Percentiles rank a stretch among this genome's conserved stretches.
phyloP scores from a whole-genome alignment of 1,140 invertebrate genomes.

The Eciton burchellii region DNA sequence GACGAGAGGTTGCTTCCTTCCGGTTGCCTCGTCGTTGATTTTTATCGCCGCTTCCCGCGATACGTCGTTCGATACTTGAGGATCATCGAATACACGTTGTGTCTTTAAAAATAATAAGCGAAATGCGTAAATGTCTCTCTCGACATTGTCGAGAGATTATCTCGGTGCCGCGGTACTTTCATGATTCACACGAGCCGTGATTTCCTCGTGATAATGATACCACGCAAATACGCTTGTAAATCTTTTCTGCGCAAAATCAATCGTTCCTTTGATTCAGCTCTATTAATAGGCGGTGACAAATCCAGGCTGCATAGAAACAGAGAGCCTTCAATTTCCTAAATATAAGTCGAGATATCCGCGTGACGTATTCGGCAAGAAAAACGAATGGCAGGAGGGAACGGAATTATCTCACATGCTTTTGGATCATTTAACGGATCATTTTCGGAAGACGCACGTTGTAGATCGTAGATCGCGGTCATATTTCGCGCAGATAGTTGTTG shows the following conservation, averaged over 20 bases:
- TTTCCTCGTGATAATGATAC: not conserved
- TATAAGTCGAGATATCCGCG: constrained; percentile 33
- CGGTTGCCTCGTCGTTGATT: not conserved
- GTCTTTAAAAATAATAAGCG: constrained; percentile 8
- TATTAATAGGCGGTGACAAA: constrained; percentile 64
- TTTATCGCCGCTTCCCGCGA: not conserved
- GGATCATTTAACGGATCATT: not conserved
- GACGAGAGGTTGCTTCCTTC: constrained; percentile 40
- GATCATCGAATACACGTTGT: not conserved
- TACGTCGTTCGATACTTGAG: not conserved
- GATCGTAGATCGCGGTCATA: too few species aligned
- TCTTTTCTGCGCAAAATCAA: constrained; percentile 8
- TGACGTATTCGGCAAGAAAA: constrained; percentile 3
- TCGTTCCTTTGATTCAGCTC: constrained; percentile 11
- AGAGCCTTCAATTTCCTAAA: constrained; percentile 31
- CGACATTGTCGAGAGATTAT: not conserved
- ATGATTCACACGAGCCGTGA: not conserved
- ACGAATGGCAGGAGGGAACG: not conserved
- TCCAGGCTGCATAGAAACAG: not conserved
- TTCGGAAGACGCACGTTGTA: not conserved
- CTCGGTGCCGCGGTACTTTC: not conserved
- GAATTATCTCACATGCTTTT: not conserved
- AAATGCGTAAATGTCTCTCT: not conserved
- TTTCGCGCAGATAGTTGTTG: too few species aligned
- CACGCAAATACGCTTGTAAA: not conserved